Conservation (phyloP, 2,888 invertebrate genomes). For the Acleris holmiana region DNA sequence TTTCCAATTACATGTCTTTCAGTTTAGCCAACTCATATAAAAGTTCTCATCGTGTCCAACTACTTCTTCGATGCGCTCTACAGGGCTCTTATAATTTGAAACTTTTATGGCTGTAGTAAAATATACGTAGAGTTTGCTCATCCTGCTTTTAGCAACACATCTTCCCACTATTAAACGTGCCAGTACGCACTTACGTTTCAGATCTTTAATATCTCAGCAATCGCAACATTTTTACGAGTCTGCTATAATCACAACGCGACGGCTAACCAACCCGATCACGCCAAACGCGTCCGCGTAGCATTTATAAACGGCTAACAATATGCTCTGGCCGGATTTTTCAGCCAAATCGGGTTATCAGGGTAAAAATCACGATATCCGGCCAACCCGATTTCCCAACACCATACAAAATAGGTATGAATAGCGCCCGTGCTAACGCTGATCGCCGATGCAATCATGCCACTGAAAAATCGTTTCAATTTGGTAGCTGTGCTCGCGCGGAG, state of each 20-base stretch:
- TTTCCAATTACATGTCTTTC: slow-evolving; percentile 80
- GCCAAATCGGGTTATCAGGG: slow-evolving; percentile 30
- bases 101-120: slow-evolving; percentile 46
- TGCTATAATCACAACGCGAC: slow-evolving; percentile 1
- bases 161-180: not conserved
- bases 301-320: slow-evolving; percentile 26
- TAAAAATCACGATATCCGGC: slow-evolving; percentile 35
- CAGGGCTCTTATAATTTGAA: slow-evolving; percentile 50
- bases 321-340: slow-evolving; percentile 27
- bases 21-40: slow-evolving; percentile 79
- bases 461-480: slow-evolving; percentile 78
- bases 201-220: not conserved
- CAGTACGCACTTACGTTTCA: not conserved
- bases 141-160: not conserved
- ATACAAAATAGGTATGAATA: slow-evolving; percentile 50
- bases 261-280: slow-evolving; percentile 3
- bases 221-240: not conserved
- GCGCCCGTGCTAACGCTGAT: slow-evolving; percentile 58
- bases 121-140: slow-evolving; percentile 11
- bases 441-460: slow-evolving; percentile 69
- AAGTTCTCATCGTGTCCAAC: slow-evolving; percentile 70
- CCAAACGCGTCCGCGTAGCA: slow-evolving; percentile 18
- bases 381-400: slow-evolving; percentile 39
- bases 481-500: slow-evolving; percentile 64
- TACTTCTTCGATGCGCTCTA: slow-evolving; percentile 51